Percentiles rank a stretch among this genome's conserved stretches.
These are phyloP conservation scores for Bubalus kerabau DNA, from an alignment of 2,113 vertebrate genomes.

Conservation along the genomic window DNA sequence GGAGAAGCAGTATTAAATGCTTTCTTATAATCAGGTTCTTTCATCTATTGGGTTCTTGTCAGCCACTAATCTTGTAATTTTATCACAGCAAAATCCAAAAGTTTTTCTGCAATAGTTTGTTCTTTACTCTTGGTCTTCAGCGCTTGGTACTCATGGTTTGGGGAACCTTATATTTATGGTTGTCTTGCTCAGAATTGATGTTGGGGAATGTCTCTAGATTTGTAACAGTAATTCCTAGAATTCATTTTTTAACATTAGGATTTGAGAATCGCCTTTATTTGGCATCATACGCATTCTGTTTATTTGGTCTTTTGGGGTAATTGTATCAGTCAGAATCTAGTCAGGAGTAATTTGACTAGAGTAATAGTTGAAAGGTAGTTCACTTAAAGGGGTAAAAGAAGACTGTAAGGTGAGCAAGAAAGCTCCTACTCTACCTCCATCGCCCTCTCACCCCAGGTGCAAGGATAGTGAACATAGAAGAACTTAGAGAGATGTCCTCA, in stretches of 20 bases:
- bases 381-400: neutral
- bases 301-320: neutral
- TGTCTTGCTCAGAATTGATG: neutral
- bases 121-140: slow-evolving; percentile 22
- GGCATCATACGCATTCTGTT: slow-evolving; percentile 1
- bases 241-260: slow-evolving; percentile 6
- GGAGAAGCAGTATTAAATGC: slow-evolving; percentile 66
- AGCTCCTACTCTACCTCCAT: neutral
- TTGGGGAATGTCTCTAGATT: slow-evolving; percentile 9
- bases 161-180: slow-evolving; percentile 1
- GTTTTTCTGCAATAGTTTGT: slow-evolving; percentile 26
- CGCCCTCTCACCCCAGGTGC: neutral
- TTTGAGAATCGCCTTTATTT: neutral
- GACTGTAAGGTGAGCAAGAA: neutral
- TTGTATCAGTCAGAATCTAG: neutral
- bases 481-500: neutral
- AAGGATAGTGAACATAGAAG: neutral
- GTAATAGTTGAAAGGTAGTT: neutral
- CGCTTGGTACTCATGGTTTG: slow-evolving; percentile 22
- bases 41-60: slow-evolving; percentile 65
- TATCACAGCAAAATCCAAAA: slow-evolving; percentile 53
- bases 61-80: slow-evolving; percentile 66
- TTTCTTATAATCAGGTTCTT: slow-evolving; percentile 70
- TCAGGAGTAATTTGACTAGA: neutral
- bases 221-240: slow-evolving; percentile 14